phyloP scores from a whole-genome alignment of 2,888 invertebrate genomes.

The Cosmorhoe ocellata region DNA sequence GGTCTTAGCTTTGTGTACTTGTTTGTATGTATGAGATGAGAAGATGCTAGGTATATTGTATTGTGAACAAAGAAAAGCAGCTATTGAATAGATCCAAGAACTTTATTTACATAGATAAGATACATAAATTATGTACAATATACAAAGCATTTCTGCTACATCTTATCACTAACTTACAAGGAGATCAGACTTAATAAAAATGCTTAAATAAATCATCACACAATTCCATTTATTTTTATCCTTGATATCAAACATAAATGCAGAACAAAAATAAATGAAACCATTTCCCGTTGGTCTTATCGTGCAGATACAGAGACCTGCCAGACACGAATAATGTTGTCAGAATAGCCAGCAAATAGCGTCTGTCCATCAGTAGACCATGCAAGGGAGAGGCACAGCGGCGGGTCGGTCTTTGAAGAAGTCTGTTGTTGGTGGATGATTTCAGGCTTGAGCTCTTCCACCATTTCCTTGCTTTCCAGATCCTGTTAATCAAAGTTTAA shows the following conservation, averaged over 20 bases:
- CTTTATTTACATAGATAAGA: constrained; percentile 60
- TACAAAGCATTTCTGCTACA: constrained; percentile 32
- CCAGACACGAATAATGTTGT: constrained; percentile 99
- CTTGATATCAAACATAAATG: constrained; percentile 39
- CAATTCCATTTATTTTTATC: constrained; percentile 81
- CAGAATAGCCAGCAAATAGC: constrained; percentile 99
- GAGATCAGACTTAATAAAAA: constrained; percentile 72
- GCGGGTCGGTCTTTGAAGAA: constrained; percentile 91
- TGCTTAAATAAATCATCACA: constrained; percentile 49
- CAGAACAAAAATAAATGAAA: constrained; percentile 80
- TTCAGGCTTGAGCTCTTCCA: constrained; percentile 98
- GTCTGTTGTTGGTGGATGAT: constrained; percentile 89
- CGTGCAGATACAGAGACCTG: constrained; percentile 95
- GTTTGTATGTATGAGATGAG: too few species aligned
- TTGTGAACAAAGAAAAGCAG: constrained; percentile 40
- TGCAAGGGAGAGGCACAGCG: constrained; percentile 97
- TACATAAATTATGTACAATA: constrained; percentile 41
- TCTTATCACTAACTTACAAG: constrained; percentile 44
- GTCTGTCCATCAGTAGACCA: constrained; percentile 99
- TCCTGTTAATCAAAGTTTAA: constrained; percentile 83
- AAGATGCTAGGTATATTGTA: constrained; percentile 21
- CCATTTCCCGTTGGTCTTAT: constrained; percentile 68
- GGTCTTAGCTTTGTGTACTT: too few species aligned
- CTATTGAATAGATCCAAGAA: constrained; percentile 35
- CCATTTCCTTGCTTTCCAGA: constrained; percentile 99